Conservation (phyloP, 64 coral and sea anemone genomes). For the Catalaphyllia jardinei region DNA sequence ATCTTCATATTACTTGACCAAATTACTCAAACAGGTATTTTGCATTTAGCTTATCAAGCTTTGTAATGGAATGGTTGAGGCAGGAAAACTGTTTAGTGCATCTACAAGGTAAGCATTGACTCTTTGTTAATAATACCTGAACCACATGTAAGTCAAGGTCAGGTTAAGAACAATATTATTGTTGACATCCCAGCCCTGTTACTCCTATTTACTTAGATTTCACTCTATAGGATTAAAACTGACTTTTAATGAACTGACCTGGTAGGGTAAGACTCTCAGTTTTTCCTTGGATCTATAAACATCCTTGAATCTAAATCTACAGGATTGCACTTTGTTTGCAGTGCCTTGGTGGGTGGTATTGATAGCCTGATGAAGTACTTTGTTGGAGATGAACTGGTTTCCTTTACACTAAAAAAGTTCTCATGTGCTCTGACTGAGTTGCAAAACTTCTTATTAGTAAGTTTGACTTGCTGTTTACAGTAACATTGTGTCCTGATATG, state of each 20-base stretch:
- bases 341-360: constrained; percentile 80
- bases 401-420: constrained; percentile 74
- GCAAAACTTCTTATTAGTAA: constrained; percentile 73
- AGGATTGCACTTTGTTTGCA: constrained; percentile 15
- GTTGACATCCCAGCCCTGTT: too few relatives aligned
- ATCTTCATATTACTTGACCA: not conserved
- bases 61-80: constrained; percentile 86
- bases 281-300: too few relatives aligned
- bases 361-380: constrained; percentile 83
- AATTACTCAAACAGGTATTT: not conserved
- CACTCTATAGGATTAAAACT: too few relatives aligned
- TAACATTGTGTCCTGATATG: too few relatives aligned
- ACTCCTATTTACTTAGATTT: too few relatives aligned
- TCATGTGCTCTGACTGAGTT: constrained; percentile 72
- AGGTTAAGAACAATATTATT: too few relatives aligned
- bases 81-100: constrained; percentile 70
- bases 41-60: constrained; percentile 84
- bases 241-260: too few relatives aligned
- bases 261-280: too few relatives aligned
- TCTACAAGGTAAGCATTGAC: constrained; percentile 65
- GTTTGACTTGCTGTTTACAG: not conserved
- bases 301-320: not conserved
- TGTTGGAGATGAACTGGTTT: constrained; percentile 84
- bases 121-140: not conserved
- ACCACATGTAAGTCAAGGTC: not conserved